A percentile compares a stretch with the other conserved stretches of the same genome.
phyloP scores from a whole-genome alignment of 2,888 invertebrate genomes.

The Thumatha senex region DNA sequence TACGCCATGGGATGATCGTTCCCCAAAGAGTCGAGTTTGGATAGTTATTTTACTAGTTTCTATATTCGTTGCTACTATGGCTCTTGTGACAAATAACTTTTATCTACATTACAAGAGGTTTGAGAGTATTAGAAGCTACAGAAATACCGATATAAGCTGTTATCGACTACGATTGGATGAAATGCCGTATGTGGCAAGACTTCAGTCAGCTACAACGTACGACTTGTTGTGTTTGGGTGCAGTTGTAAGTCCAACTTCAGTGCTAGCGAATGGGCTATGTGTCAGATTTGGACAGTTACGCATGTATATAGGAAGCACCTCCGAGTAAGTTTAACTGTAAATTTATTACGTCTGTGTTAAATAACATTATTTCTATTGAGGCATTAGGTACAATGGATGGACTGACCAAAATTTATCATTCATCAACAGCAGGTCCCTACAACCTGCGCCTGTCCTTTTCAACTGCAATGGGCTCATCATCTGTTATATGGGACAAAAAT shows the following conservation, averaged over 20 bases:
- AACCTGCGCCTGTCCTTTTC: too few species aligned
- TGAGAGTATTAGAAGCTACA: constrained; percentile 12
- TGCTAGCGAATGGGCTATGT: constrained; percentile 63
- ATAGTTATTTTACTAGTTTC: constrained; percentile 53
- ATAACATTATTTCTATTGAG: too few species aligned
- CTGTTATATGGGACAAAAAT: too few species aligned
- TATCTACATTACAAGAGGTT: constrained; percentile 55
- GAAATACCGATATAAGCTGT: constrained; percentile 50
- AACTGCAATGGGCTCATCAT: too few species aligned
- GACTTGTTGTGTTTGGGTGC: constrained; percentile 69
- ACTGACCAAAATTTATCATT: too few species aligned
- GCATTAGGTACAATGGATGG: too few species aligned
- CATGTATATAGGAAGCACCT: constrained; percentile 54
- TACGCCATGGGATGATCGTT: constrained; percentile 69
- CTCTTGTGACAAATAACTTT: constrained; percentile 56
- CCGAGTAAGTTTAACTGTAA: constrained; percentile 47
- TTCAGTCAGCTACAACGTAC: constrained; percentile 56
- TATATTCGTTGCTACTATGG: constrained; percentile 57
- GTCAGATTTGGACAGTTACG: constrained; percentile 59
- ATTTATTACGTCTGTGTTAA: too few species aligned
- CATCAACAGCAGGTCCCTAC: too few species aligned
- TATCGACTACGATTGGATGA: constrained; percentile 57
- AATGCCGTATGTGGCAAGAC: constrained; percentile 60
- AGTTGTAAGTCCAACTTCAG: constrained; percentile 53
- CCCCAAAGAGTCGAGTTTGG: constrained; percentile 59